Evolutionary conservation across 2,888 invertebrate genomes (phyloP).

Genomic region (Trissoscelio sp.): DNA sequence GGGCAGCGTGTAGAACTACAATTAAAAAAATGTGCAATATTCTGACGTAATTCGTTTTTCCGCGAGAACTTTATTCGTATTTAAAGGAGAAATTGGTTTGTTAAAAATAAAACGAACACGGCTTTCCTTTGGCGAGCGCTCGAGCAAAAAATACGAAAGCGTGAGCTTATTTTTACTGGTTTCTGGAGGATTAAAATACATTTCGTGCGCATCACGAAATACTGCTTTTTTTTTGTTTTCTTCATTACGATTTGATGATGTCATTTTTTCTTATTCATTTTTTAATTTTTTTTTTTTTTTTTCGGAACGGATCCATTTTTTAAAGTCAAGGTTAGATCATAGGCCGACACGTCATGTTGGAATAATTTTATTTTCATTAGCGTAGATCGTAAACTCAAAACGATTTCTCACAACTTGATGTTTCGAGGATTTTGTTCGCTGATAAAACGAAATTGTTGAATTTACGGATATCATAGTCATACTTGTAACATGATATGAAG

Average conservation of each 20-base stretch:
- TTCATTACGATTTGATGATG: not conserved
- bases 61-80: conserved; percentile 24
- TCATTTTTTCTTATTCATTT: conserved; percentile 12
- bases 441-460: conserved; percentile 10
- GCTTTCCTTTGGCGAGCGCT: conserved; percentile 29
- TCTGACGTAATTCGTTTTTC: conserved; percentile 15
- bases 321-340: conserved; percentile 45
- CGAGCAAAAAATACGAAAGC: conserved; percentile 40
- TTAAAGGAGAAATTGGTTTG: conserved; percentile 37
- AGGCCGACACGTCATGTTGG: conserved; percentile 12
- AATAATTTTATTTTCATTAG: conserved; percentile 57
- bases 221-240: not conserved
- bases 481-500: not conserved
- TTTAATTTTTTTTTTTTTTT: not conserved
- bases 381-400: conserved; percentile 38
- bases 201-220: conserved; percentile 3
- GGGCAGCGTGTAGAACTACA: too few relatives aligned
- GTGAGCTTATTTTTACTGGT: conserved; percentile 39
- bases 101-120: conserved; percentile 35
- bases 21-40: conserved; percentile 3
- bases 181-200: conserved; percentile 49
- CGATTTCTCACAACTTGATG: conserved; percentile 11
- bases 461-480: not conserved
- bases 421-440: conserved; percentile 11
- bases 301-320: conserved; percentile 21